Percentiles rank a stretch among this genome's conserved stretches.
These are phyloP conservation scores for Neotragus moschatus DNA, from an alignment of 2,113 vertebrate species.

Conservation along the genomic window DNA sequence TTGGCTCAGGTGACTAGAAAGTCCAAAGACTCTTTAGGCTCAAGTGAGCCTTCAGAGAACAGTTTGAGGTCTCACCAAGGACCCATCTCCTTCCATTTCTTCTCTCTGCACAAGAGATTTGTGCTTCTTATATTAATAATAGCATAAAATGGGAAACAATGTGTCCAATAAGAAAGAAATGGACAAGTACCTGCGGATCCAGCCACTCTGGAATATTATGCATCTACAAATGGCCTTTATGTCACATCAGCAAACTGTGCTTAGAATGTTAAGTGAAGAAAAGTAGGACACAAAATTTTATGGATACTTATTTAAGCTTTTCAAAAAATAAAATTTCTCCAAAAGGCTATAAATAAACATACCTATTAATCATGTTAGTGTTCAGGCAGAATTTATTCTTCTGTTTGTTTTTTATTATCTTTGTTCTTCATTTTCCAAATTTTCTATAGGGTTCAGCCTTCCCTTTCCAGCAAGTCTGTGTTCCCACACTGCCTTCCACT, in stretches of 20 bases:
- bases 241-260: neutral
- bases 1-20: neutral
- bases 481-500: neutral
- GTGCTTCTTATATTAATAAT: neutral
- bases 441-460: neutral
- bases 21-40: neutral
- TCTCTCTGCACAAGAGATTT: neutral
- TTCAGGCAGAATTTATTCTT: neutral
- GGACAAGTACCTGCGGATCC: neutral
- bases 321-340: neutral
- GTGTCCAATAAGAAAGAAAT: neutral
- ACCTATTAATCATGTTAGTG: neutral
- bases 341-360: neutral
- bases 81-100: neutral
- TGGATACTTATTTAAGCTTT: neutral
- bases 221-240: neutral
- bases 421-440: neutral
- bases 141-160: neutral
- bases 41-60: neutral
- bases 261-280: constrained; percentile 23
- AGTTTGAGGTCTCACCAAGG: neutral
- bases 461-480: neutral
- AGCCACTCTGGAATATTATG: neutral
- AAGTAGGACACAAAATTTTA: constrained; percentile 35
- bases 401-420: neutral